Base-by-base conservation (phyloP, 2,113 vertebrate genomes). In the Cebus imitator region DNA sequence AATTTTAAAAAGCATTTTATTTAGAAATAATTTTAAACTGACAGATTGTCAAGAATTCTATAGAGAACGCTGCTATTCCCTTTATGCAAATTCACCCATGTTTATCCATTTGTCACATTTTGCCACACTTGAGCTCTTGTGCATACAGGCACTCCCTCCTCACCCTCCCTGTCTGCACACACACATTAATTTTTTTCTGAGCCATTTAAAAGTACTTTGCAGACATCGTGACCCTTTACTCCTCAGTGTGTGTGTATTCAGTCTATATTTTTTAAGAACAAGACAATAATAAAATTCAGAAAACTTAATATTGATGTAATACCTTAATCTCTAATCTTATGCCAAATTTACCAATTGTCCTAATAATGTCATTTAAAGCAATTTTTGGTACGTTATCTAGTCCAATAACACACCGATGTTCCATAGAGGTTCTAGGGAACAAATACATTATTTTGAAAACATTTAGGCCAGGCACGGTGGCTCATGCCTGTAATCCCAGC, bases 201-300 rank as follows among this genome's bases (percentile, higher is more conserved):
- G 73, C 27, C 12, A 32, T 86, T 88, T 95, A 35, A 95, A 14
- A 89, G 35, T 14, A 40, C 4, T 68, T 78, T 92, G 18, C 43
- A 68, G 68, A 87, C 10, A 48, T 79, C 35, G n/a, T 58, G 5
- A 35, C 18, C 37, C 37, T 91, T 93, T 70, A 43, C 48, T 37
- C 7, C 9, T 78, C 61, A 30, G 12, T 70, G 30, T 61, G 35
- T 37, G 70, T 50, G 58, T 64, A 68, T 7, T 85, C 8, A 76
- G 30, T 88, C 6, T 72, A 30, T 91, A 55, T 92, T 87, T 92
- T 57, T 81, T 52, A 66, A 93, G 32, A 85, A 25, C 7, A 88
- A 95, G 64, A 64, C 35, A 75, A 40, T 80, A 82, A 93, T 43
- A 27, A 32, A 96, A 79, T 92, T 70, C 73, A 91, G 43, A 43